phyloP scores from a whole-genome alignment of 37 sponge, comb jelly and placozoan genomes.

The Bolinopsis microptera region DNA sequence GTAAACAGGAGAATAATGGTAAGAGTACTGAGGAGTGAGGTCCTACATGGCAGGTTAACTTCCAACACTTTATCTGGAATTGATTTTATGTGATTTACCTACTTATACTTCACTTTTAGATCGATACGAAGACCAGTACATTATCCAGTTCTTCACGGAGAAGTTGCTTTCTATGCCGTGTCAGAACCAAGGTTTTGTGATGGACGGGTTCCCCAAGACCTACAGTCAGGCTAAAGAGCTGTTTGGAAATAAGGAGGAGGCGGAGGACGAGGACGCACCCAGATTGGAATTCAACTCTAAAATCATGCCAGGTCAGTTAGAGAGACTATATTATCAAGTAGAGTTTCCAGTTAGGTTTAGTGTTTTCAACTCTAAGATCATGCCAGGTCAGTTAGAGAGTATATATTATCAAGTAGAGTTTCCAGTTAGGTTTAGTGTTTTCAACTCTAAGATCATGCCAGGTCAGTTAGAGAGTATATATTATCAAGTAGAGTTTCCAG shows the following conservation, averaged over 20 bases:
- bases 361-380: no score
- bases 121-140: constrained; percentile 80
- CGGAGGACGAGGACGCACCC: constrained; percentile 67
- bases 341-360: no score
- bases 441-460: no score
- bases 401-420: no score
- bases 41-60: background rate
- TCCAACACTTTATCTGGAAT: background rate
- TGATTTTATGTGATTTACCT: no score
- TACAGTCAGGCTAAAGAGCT: constrained; percentile 84
- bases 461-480: no score
- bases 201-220: constrained; percentile 95
- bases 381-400: no score
- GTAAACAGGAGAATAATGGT: constrained; percentile 79
- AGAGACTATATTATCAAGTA: no score
- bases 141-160: constrained; percentile 82
- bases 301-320: constrained; percentile 86
- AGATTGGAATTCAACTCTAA: constrained; percentile 74
- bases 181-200: constrained; percentile 91
- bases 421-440: no score
- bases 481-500: no score
- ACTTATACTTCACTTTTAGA: no score
- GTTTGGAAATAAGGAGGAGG: constrained; percentile 77
- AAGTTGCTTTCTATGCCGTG: constrained; percentile 89
- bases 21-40: background rate